Percentiles rank a stretch among this genome's conserved stretches.
Conservation (phyloP, 1,140 invertebrate genomes). For the Sipha flava region DNA sequence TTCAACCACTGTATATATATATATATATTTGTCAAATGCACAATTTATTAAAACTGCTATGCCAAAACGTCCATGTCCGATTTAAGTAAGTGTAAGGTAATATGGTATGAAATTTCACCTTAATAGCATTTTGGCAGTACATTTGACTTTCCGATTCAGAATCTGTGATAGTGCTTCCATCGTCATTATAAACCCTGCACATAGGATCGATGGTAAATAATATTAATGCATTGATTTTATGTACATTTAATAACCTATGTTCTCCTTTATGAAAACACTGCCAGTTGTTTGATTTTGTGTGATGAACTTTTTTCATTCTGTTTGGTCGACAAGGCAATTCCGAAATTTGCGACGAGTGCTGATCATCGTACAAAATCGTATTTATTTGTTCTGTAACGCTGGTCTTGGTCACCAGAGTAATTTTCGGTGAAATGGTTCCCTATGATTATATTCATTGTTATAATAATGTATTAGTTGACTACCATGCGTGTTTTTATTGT, state of each 20-base stretch:
- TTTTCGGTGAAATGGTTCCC: slow-evolving; percentile 14
- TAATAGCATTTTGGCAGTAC: neutral
- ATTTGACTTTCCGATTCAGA: neutral
- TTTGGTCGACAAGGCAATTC: neutral
- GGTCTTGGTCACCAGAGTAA: neutral
- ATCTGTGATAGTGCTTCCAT: neutral
- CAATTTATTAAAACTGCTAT: too few relatives aligned
- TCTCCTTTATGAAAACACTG: neutral
- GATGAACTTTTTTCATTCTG: neutral
- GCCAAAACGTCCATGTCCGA: too few relatives aligned
- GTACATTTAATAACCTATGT: neutral
- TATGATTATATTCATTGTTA: neutral
- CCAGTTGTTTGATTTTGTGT: neutral
- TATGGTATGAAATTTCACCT: neutral
- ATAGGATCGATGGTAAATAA: neutral
- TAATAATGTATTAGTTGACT: neutral
- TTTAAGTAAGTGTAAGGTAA: neutral
- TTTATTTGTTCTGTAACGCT: neutral
- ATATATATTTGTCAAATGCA: too few relatives aligned
- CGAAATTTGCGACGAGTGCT: neutral
- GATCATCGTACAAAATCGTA: neutral
- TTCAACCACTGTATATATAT: too few relatives aligned
- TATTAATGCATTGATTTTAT: neutral
- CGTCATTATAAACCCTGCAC: neutral
- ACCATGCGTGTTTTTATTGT: neutral